Evolutionary conservation across 1,140 invertebrate genomes (phyloP), one percentile per base, ranked within the genome.

Genomic region (Cherax quadricarinatus): DNA sequence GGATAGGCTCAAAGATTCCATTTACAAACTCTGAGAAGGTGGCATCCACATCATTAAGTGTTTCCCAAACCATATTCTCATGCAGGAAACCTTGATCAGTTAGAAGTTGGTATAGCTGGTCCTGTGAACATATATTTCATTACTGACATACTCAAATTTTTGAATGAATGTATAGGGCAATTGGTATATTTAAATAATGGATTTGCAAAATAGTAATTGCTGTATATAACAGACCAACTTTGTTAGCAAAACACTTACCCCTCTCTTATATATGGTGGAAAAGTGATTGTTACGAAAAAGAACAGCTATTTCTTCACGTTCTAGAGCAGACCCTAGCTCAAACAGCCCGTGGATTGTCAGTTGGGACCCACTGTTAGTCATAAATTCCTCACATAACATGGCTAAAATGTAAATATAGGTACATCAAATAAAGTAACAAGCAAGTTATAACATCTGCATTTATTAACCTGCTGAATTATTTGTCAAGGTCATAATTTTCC

Each of bases 251-350:
- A 60, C 9, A 94, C 94, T 94, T 93, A 96, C 96, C 94, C 96
- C 95, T 88, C 95, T 95, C 92, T 96, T 96, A 90, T 95, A 95
- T 41, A 96, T 94, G 24, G 96, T 96, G 86, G 95, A 96, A 94
- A 96, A 96, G 94, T 96, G 96, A 94, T 96, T 96, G 94, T 96
- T 96, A 89, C 96, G 94, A 94, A 96, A 96, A 83, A 96, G 95
- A 51, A 97, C 96, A 93, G 95, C 95, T n/a, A 96, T 92, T 93
- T 96, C 96, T 41, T 95, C 95, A 21, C 96, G 95, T 89, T 95
- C 95, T 75, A 96, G 94, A 16, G 94, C 95, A 7, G 94, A 93
- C 16, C 94, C 94, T n/a, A 96, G 94, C 92, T 96, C 96, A 94
- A 95, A 95, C 12, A 96, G 94, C 2, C 96, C 96, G 94, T 96